These are phyloP conservation scores for Linepithema humile DNA, from an alignment of 1,140 invertebrate species.

Conservation along the genomic window DNA sequence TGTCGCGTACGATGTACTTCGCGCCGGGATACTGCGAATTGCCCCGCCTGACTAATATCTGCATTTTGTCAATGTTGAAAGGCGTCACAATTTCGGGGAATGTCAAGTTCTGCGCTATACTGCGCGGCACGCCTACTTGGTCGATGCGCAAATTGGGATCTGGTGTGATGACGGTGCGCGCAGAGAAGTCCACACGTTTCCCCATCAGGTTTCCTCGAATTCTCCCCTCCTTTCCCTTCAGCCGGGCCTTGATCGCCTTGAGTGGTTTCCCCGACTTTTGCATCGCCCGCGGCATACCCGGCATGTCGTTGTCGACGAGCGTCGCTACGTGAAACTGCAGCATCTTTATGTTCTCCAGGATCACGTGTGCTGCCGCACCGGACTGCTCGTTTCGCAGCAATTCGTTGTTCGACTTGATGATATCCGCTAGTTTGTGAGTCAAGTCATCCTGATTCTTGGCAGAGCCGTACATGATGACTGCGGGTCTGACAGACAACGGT, in stretches of 20 bases:
- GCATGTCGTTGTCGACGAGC: slow-evolving; percentile 99
- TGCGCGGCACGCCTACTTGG: slow-evolving; percentile 99
- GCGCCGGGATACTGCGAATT: slow-evolving; percentile 99
- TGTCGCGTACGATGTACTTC: slow-evolving; percentile 99
- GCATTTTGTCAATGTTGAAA: slow-evolving; percentile 99
- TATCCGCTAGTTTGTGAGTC: slow-evolving; percentile 99
- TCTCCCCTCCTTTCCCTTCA: slow-evolving; percentile 98
- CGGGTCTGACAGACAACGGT: slow-evolving; percentile 96
- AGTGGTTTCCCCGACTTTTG: slow-evolving; percentile 99
- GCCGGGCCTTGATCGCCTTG: slow-evolving; percentile 97
- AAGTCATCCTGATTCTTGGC: slow-evolving; percentile 99
- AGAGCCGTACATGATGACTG: slow-evolving; percentile 99
- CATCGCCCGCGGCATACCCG: slow-evolving; percentile 98
- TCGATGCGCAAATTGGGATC: slow-evolving; percentile 99
- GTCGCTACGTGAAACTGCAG: slow-evolving; percentile 99
- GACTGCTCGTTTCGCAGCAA: slow-evolving; percentile 97
- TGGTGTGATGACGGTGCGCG: slow-evolving; percentile 99
- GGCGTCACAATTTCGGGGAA: slow-evolving; percentile 99
- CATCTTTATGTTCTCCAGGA: slow-evolving; percentile 98
- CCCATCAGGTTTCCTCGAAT: slow-evolving; percentile 99
- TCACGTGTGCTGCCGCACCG: slow-evolving; percentile 98
- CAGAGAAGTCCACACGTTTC: slow-evolving; percentile 99
- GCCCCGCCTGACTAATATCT: slow-evolving; percentile 97
- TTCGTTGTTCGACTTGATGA: slow-evolving; percentile 99
- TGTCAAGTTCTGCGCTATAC: slow-evolving; percentile 99